phyloP scores from a whole-genome alignment of 2,113 vertebrate species.

The Ophiodon elongatus region DNA sequence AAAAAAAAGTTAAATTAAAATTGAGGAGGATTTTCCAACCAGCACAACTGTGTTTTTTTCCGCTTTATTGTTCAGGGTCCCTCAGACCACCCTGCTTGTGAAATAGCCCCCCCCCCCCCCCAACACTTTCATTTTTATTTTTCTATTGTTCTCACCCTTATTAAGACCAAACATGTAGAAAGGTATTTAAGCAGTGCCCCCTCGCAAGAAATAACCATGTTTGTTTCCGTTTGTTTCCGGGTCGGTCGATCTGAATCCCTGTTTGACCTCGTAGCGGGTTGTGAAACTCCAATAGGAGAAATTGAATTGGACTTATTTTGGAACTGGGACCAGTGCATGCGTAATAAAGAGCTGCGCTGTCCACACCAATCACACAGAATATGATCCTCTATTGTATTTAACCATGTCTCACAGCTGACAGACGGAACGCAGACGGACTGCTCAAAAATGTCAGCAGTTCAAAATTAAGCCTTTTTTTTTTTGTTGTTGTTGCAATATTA shows the following conservation, averaged over 20 bases:
- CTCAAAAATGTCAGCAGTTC: background rate
- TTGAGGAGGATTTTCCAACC: background rate
- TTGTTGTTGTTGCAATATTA: too few species aligned
- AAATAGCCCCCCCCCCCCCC: background rate
- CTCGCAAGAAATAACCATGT: background rate
- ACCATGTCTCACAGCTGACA: background rate
- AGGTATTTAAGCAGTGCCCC: background rate
- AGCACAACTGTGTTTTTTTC: background rate
- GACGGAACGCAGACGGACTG: too few species aligned
- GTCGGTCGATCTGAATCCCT: too few species aligned
- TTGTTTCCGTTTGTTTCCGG: too few species aligned
- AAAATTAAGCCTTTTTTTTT: background rate
- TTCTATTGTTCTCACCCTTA: background rate
- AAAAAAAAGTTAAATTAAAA: too few species aligned
- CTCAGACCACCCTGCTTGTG: background rate
- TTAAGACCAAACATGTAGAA: background rate
- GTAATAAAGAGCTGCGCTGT: background rate
- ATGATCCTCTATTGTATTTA: background rate
- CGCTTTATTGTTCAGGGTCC: background rate
- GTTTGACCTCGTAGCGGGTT: background rate
- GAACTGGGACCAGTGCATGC: background rate
- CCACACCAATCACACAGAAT: background rate
- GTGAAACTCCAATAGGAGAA: background rate
- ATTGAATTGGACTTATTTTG: background rate
- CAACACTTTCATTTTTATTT: background rate